A percentile compares a stretch with the other conserved stretches of the same genome.
Evolutionary conservation across 2,888 invertebrate species (phyloP).

Genomic region (Troides oblongomaculatus): DNA sequence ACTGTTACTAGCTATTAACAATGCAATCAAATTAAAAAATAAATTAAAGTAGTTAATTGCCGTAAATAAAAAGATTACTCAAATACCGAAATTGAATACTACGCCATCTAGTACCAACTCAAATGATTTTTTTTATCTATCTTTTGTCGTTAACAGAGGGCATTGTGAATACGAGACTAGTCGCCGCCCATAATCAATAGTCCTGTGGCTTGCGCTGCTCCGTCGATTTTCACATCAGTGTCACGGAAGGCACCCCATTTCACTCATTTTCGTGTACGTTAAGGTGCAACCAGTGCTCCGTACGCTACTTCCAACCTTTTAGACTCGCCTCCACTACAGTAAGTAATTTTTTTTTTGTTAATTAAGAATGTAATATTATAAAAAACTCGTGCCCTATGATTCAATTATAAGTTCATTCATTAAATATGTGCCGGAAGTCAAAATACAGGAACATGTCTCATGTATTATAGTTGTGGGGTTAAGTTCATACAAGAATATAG

Average conservation of each 20-base stretch:
- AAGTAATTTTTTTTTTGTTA: slow-evolving; percentile 45
- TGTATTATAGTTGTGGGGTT: slow-evolving; percentile 49
- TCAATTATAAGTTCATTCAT: slow-evolving; percentile 39
- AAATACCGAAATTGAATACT: slow-evolving; percentile 4
- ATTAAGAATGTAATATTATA: slow-evolving; percentile 2
- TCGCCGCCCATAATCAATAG: slow-evolving; percentile 78
- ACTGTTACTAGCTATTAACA: too few species aligned
- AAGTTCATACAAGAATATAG: slow-evolving; percentile 54
- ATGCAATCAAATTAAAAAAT: not conserved
- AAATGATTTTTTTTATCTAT: slow-evolving; percentile 28
- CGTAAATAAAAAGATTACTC: not conserved
- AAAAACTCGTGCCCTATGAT: slow-evolving; percentile 18
- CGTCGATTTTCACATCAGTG: slow-evolving; percentile 63
- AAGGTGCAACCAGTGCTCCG: slow-evolving; percentile 61
- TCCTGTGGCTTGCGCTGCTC: slow-evolving; percentile 63
- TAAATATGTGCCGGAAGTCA: slow-evolving; percentile 33
- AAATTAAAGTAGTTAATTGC: not conserved
- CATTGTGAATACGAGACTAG: slow-evolving; percentile 46
- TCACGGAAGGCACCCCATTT: slow-evolving; percentile 61
- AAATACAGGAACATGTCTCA: slow-evolving; percentile 30
- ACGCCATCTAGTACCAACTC: slow-evolving; percentile 52
- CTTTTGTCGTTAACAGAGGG: slow-evolving; percentile 43
- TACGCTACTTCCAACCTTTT: slow-evolving; percentile 48
- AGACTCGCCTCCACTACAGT: slow-evolving; percentile 52
- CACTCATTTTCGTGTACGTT: slow-evolving; percentile 59